Base-by-base conservation (phyloP, 2,888 invertebrate species). In the Hoplodrina blanda region DNA sequence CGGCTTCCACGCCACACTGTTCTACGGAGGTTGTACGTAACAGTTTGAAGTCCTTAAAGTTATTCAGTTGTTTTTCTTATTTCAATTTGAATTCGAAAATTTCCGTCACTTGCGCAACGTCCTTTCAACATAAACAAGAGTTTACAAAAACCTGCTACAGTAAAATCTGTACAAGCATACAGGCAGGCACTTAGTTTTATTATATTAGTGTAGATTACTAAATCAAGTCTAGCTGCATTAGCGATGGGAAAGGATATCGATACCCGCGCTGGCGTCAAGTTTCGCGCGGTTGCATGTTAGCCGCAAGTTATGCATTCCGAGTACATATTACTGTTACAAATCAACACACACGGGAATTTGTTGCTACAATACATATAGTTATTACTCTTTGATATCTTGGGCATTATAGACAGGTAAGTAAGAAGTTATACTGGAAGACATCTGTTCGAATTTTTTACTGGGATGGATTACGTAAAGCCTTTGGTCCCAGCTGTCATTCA, bases 221-320 rank as follows among this genome's bases (percentile, higher is more conserved):
- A 85, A 80, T 82, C 78, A 85, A 85, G 83, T 83, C 83, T 82
- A 80, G 72, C 66, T 76, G 66, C 78, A 81, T 77, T 73, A 68
- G 70, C 88, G 88, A 91, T 94, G 93, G 90, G 94, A 94, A 94
- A 87, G 81, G 94, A 91, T 85, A 95, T 90, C 85, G 91, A 94
- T 85, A 93, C 92, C 81, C 73, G 78, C 69, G 83, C 74, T 44
- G 83, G 92, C 86, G 80, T 95, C 91, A 81, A 77, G 88, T 95
- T 93, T 88, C 92, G 87, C 90, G 92, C 90, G 93, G 93, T 91
- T 84, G 85, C 80, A 84, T 61, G 82, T 69, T 44, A 84, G 90
- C 93, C 93, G 87, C 94, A 92, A 91, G 89, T 85, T 89, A 88
- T 88, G 88, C 89, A 86, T 87, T 89, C 89, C 86, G 84, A 87